Evolutionary conservation across 1,140 invertebrate genomes (phyloP).

Genomic region (Psix sp.): DNA sequence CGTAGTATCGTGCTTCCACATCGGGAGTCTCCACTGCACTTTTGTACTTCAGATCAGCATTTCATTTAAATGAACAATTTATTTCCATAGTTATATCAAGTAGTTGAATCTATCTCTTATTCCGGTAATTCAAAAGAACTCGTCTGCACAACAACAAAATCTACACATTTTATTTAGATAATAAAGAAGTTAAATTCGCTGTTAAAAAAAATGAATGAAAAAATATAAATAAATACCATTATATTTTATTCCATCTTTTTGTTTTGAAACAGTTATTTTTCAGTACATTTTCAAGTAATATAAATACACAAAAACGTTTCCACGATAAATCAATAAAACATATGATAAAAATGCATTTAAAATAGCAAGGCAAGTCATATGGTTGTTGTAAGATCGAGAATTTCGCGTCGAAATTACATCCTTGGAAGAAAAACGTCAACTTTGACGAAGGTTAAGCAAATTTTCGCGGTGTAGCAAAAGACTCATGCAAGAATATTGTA

Average conservation of each 20-base stretch:
- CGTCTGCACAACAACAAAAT: no score
- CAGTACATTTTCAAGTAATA: no score
- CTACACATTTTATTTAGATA: neutral
- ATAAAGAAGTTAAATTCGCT: no score
- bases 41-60: conserved; percentile 32
- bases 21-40: conserved; percentile 38
- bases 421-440: conserved; percentile 6
- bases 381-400: neutral
- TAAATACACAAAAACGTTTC: no score
- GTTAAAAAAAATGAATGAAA: neutral
- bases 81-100: no score
- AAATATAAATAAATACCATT: no score
- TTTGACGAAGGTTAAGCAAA: conserved; percentile 43
- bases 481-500: conserved; percentile 22
- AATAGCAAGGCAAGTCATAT: conserved; percentile 1
- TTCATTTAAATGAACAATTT: conserved; percentile 7
- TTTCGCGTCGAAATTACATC: conserved; percentile 22
- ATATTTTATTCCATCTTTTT: no score
- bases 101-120: no score
- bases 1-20: conserved; percentile 51
- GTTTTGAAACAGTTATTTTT: no score
- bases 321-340: no score
- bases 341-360: neutral
- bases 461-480: conserved; percentile 13
- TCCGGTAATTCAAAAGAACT: no score